Base-by-base conservation (phyloP, 1,140 invertebrate species). In the Bombus waltoni region DNA sequence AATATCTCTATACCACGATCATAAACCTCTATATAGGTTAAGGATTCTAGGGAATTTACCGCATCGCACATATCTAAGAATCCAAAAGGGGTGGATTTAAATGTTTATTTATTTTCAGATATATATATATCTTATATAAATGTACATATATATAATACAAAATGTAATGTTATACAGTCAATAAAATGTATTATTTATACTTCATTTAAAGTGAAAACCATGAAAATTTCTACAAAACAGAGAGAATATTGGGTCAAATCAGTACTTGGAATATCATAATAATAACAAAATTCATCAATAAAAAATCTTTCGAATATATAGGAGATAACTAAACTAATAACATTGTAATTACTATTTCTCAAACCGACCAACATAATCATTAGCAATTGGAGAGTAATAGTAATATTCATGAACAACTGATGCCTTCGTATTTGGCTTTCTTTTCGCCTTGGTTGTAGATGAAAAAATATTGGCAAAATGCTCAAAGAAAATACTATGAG, bases 191-290 rank as follows among this genome's bases (percentile, higher is more conserved):
- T 32, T 38, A 73, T 83, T 85, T 74, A 94, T 28, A 93, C 76
- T 79, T 95, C 94, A 74, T 92, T 93, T 15, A 95, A 83, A 10
- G 94, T 92, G 53, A 87, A 90, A 25, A 93, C 86, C 47, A 94
- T 93, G 72, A 95, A 95, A 62, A 95, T 89, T 85, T 94, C 92
- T 40, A 94, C 92, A 75, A 95, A 95, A 66, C 94, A 93, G 9
- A 95, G 82, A 80, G 93, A 94, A 83, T 95, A 95, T 53, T 95
- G 94, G 1, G 91, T 92, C 11, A 95, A 68, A 85, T 95, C 94
- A 59, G 91, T 89, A 70, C 94, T 93, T 74, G 94, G 94, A 72
- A 95, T 94, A 76, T 93, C 94, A 66, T 93, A 94, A 66, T 90
- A 89, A 86, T 95, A 94, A 88, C 93, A 95, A 85, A 95, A 94